These are phyloP conservation scores for Pseudotriccus pelzelni DNA, from an alignment of 2,797 vertebrate species.

Conservation along the genomic window DNA sequence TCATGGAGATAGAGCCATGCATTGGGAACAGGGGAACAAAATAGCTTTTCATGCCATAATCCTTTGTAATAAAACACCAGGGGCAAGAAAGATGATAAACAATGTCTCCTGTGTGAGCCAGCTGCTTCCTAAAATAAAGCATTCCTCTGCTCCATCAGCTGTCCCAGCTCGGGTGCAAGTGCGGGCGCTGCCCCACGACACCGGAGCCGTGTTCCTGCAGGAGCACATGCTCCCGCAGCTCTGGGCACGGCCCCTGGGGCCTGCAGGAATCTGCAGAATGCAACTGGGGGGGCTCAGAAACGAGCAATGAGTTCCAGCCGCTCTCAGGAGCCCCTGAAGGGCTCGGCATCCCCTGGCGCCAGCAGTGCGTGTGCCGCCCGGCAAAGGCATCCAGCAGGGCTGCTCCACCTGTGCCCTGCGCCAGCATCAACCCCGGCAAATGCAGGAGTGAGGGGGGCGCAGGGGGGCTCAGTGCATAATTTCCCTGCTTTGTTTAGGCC, in stretches of 20 bases:
- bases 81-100: not conserved
- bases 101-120: slow-evolving; percentile 50
- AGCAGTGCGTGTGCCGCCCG: fast-evolving
- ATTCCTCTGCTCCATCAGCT: not conserved
- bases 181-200: not conserved
- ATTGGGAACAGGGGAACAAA: not conserved
- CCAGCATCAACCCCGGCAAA: not conserved
- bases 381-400: not conserved
- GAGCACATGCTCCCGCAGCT: not conserved
- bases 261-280: not conserved
- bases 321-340: not conserved
- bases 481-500: not conserved
- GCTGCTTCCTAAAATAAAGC: slow-evolving; percentile 51
- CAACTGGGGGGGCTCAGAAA: not conserved
- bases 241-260: not conserved
- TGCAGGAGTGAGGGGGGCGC: fast-evolving
- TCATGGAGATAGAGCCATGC: not conserved
- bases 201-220: not conserved
- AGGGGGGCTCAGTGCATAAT: not conserved
- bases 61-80: slow-evolving; percentile 47
- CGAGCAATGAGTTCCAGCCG: fast-evolving
- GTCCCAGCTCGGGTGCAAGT: not conserved
- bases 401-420: not conserved
- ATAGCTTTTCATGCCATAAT: slow-evolving; percentile 55
- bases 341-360: not conserved